A percentile compares a stretch with the other conserved stretches of the same genome.
These are phyloP conservation scores for Bilobella aurantiaca DNA, from an alignment of 1,140 invertebrate species.

Conservation along the genomic window DNA sequence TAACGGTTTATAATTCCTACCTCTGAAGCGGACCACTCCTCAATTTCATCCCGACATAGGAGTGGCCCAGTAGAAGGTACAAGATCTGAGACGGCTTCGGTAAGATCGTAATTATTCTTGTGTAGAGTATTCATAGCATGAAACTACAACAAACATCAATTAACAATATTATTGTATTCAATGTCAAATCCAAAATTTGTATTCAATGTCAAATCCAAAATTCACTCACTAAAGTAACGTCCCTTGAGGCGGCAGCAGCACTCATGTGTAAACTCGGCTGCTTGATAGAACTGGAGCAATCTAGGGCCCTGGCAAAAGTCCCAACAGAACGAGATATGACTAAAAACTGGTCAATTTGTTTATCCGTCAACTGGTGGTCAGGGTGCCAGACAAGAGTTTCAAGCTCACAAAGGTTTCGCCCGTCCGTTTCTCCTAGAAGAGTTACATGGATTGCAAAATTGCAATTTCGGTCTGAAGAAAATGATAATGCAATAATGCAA, in stretches of 20 bases:
- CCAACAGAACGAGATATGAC: slow-evolving; percentile 94
- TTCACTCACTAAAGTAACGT: slow-evolving; percentile 77
- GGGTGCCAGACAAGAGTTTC: slow-evolving; percentile 93
- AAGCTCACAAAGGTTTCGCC: slow-evolving; percentile 61
- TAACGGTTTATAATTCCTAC: slow-evolving; percentile 5
- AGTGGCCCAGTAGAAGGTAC: slow-evolving; percentile 92
- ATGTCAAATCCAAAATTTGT: neutral
- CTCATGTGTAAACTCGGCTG: slow-evolving; percentile 98
- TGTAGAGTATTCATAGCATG: slow-evolving; percentile 98
- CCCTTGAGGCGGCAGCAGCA: slow-evolving; percentile 92
- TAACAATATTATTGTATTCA: neutral
- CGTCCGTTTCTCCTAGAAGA: slow-evolving; percentile 64
- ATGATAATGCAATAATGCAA: neutral
- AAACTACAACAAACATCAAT: slow-evolving; percentile 51
- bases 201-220: neutral
- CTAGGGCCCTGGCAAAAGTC: slow-evolving; percentile 94
- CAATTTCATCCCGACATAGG: slow-evolving; percentile 97
- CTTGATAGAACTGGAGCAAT: slow-evolving; percentile 94
- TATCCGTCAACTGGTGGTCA: slow-evolving; percentile 73
- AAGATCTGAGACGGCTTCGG: slow-evolving; percentile 79
- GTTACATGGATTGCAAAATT: too few species aligned
- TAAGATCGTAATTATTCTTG: slow-evolving; percentile 80
- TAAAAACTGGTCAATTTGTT: slow-evolving; percentile 97
- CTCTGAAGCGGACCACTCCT: slow-evolving; percentile 98
- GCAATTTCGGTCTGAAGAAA: too few species aligned